Base-by-base conservation (phyloP, 2,797 vertebrate genomes). In the Xenops minutus region DNA sequence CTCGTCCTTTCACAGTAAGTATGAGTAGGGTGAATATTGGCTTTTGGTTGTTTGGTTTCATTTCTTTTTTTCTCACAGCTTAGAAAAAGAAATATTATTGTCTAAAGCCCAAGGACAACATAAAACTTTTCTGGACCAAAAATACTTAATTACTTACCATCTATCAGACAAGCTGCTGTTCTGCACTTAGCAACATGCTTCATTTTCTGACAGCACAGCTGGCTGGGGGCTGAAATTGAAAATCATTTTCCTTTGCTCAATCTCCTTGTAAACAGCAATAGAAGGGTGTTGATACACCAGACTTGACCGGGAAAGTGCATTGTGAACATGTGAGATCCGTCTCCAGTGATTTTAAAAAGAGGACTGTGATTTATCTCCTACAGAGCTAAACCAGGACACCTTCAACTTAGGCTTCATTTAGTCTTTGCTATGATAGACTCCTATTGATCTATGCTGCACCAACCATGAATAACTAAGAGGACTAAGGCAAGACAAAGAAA, bases 201-300 rank as follows among this genome's bases (percentile, higher is more conserved):
- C 88, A 85, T 90, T 96, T 92, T 91, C 85, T 92, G 79, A 75
- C 63, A 67, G 62, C 41, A 69, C 59, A 84, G 80, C 93, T 86
- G 89, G 52, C 89, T 81, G 76, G 66, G 90, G 82, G 66, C 73
- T 93, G 82, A 92, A 91, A 94, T 20, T 78, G 59, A 93, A 96
- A 94, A 96, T 90, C 1, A 91, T 88, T 96, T 96, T 79, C 71
- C 85, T 93, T 90, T 93, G 85, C 95, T 94, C 95, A 94, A 86
- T 96, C 94, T 93, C 79, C 83, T 95, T 93, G 91, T 75, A 88
- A 94, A 95, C 76, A 94, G 85, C 56, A 78, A 79, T 91, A 92
- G 73, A 94, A 94, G 93, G n/a, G 89, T 86, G 85, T 79, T 89
- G 80, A 84, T 84, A 86, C 0, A 7, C 37, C 92, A 94, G 79